A percentile compares a stretch with the other conserved stretches of the same genome.
These are phyloP conservation scores for Syngnathus acus DNA, from an alignment of 2,797 vertebrate species.

Conservation along the genomic window DNA sequence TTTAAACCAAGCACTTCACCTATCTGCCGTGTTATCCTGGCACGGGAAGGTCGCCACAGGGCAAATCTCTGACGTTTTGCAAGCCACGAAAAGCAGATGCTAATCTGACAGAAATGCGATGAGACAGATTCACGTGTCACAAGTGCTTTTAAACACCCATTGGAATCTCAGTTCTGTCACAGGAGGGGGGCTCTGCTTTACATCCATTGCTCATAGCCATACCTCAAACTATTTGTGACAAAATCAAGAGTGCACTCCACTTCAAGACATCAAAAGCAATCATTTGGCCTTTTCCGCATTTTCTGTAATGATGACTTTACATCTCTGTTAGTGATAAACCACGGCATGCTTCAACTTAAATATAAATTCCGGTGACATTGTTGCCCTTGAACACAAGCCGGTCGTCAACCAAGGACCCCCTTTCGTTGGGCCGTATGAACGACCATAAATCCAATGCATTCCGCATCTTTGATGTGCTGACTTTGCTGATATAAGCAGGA, in stretches of 20 bases:
- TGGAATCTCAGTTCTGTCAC: not conserved
- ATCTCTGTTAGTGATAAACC: not conserved
- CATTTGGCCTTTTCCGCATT: too few relatives aligned
- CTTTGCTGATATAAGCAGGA: not conserved
- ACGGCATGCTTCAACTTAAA: not conserved
- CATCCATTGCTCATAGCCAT: not conserved
- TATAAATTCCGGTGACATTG: not conserved
- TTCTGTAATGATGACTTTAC: not conserved
- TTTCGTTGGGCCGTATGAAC: not conserved
- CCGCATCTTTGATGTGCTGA: too few relatives aligned
- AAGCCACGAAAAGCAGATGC: constrained; percentile 30
- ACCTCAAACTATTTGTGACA: not conserved
- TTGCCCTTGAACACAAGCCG: not conserved
- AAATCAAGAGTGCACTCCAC: not conserved
- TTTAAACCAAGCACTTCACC: not conserved
- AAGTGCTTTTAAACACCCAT: not conserved
- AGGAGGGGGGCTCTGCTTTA: not conserved
- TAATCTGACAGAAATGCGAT: constrained; percentile 33
- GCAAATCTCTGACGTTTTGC: constrained; percentile 14
- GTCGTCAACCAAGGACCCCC: not conserved
- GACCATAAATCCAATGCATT: too few relatives aligned
- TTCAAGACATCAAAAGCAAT: too few relatives aligned
- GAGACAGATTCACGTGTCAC: constrained; percentile 11
- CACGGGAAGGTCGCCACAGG: constrained; percentile 5
- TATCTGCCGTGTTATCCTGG: constrained; percentile 18